These are phyloP conservation scores for Alouatta caraya DNA, from an alignment of 2,797 vertebrate species.

Conservation along the genomic window DNA sequence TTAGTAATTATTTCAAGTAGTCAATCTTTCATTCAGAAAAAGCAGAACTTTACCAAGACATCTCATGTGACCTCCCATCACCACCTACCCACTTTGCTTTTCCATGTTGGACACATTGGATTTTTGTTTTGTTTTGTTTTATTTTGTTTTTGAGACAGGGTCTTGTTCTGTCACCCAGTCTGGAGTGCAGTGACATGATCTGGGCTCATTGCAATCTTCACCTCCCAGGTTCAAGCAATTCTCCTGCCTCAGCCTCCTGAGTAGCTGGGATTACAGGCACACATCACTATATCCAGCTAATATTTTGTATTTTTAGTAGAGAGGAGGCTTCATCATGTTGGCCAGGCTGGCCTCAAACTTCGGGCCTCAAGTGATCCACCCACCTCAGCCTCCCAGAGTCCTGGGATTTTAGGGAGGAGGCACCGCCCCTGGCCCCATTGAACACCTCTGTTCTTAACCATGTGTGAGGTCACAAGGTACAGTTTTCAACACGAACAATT, in stretches of 20 bases:
- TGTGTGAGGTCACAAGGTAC: not conserved
- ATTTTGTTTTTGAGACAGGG: not conserved
- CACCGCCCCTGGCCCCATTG: too few relatives aligned
- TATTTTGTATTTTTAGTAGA: not conserved
- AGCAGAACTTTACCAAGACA: not conserved
- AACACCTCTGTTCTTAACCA: not conserved
- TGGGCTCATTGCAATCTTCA: not conserved
- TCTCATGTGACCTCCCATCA: not conserved
- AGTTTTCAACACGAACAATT: not conserved
- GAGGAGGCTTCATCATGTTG: not conserved
- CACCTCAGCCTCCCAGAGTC: not conserved
- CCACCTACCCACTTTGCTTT: not conserved
- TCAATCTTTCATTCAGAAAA: not conserved
- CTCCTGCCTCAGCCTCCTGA: not conserved
- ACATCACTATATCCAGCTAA: not conserved
- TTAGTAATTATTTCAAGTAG: not conserved
- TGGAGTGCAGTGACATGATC: not conserved
- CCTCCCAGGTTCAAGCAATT: not conserved
- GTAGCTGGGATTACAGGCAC: not conserved
- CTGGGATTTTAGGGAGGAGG: not conserved
- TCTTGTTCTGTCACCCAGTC: not conserved
- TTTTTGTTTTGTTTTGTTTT: too few relatives aligned
- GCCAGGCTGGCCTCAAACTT: not conserved
- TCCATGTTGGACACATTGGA: not conserved
- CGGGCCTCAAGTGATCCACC: not conserved